phyloP scores from a whole-genome alignment of 2,888 invertebrate species.

The Cerceris ruficornis region DNA sequence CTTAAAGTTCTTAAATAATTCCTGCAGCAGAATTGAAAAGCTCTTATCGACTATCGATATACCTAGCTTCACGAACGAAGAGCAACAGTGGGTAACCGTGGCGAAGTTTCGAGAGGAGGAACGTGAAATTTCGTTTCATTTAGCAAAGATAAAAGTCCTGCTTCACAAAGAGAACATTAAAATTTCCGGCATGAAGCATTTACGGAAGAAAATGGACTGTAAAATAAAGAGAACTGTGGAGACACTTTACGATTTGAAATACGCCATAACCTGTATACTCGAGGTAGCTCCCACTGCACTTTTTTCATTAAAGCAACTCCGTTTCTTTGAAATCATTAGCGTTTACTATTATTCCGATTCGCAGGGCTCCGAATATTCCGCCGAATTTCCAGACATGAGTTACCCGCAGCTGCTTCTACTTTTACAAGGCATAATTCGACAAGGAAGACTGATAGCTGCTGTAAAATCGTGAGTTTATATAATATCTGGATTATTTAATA shows the following conservation, averaged over 20 bases:
- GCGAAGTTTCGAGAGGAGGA: slow-evolving; percentile 12
- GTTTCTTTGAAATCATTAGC: not conserved
- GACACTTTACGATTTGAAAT: slow-evolving; percentile 67
- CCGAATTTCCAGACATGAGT: slow-evolving; percentile 56
- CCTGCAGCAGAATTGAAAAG: slow-evolving; percentile 29
- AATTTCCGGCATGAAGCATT: slow-evolving; percentile 43
- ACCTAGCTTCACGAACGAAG: slow-evolving; percentile 21
- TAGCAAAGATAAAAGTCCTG: slow-evolving; percentile 57
- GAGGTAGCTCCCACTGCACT: slow-evolving; percentile 56
- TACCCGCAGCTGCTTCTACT: slow-evolving; percentile 53
- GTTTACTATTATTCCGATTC: not conserved
- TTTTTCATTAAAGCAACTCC: not conserved
- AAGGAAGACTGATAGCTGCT: not conserved
- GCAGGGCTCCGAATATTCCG: slow-evolving; percentile 8
- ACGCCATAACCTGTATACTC: slow-evolving; percentile 64
- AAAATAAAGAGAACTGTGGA: slow-evolving; percentile 57
- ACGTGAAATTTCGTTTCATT: slow-evolving; percentile 1
- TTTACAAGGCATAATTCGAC: slow-evolving; percentile 53
- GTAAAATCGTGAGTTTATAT: not conserved
- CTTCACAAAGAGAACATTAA: slow-evolving; percentile 65
- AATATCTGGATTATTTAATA: too few species aligned
- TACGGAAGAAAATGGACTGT: slow-evolving; percentile 40
- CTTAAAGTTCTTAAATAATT: slow-evolving; percentile 50
- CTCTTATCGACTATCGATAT: slow-evolving; percentile 29
- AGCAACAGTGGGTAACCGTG: slow-evolving; percentile 17